These are phyloP conservation scores for Clitarchus hookeri DNA, from an alignment of 2,888 invertebrate species.

Conservation along the genomic window DNA sequence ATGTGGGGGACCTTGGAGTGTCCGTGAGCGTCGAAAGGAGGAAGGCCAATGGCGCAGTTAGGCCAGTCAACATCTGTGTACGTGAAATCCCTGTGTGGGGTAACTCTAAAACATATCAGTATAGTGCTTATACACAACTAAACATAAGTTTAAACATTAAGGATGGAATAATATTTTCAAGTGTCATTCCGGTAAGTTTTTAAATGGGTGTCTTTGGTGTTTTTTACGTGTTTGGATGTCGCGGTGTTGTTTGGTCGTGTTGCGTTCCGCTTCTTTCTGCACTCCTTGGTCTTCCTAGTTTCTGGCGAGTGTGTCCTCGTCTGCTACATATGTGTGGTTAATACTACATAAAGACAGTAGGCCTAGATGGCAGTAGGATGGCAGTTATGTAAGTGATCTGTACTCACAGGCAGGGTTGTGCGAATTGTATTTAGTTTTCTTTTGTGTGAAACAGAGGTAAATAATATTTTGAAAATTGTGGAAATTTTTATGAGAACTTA, in stretches of 20 bases:
- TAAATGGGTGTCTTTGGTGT: slow-evolving; percentile 40
- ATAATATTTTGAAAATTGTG: too few species aligned
- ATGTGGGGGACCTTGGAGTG: background rate
- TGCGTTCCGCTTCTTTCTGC: slow-evolving; percentile 35
- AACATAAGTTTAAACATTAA: slow-evolving; percentile 34
- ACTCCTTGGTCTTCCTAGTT: slow-evolving; percentile 41
- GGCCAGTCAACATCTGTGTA: slow-evolving; percentile 24
- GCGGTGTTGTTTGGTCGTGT: slow-evolving; percentile 31
- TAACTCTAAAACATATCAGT: slow-evolving; percentile 45
- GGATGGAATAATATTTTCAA: slow-evolving; percentile 44
- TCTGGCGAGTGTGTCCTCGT: background rate
- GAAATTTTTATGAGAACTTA: too few species aligned
- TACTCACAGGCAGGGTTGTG: too few species aligned
- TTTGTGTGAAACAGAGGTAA: too few species aligned
- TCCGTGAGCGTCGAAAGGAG: background rate
- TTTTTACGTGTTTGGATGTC: slow-evolving; percentile 42
- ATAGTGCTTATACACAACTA: slow-evolving; percentile 44
- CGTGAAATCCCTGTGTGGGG: slow-evolving; percentile 40
- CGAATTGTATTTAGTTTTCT: too few species aligned
- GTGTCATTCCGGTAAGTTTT: slow-evolving; percentile 44
- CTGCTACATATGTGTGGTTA: background rate
- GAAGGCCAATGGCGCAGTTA: slow-evolving; percentile 37
- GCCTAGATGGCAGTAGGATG: background rate
- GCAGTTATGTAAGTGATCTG: background rate
- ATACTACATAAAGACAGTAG: background rate